Conservation (phyloP, 2,888 invertebrate genomes). For the Blera fallax region DNA sequence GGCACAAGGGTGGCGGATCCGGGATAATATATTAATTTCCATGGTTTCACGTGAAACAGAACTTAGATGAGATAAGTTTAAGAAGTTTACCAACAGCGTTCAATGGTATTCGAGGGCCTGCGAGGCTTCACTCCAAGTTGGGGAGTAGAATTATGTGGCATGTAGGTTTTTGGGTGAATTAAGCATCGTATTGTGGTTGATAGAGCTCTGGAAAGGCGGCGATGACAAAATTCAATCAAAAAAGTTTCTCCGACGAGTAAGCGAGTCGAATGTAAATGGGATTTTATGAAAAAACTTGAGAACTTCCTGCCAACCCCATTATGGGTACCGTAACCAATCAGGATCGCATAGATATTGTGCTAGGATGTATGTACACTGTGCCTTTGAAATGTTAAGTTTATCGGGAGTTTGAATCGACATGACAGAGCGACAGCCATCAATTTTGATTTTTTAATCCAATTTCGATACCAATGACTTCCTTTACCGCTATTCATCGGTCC, state of each 20-base stretch:
- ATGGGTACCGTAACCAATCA: conserved; percentile 26
- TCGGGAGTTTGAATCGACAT: too few relatives aligned
- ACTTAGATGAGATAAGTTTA: conserved; percentile 70
- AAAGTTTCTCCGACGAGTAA: conserved; percentile 61
- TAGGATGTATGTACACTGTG: background rate
- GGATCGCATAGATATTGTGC: conserved; percentile 18
- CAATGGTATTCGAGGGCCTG: conserved; percentile 8
- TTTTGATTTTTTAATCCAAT: background rate
- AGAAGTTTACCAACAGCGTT: conserved; percentile 53
- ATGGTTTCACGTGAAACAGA: conserved; percentile 50
- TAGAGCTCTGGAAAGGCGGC: background rate
- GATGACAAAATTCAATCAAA: conserved; percentile 71
- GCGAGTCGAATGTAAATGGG: conserved; percentile 54
- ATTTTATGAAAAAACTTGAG: conserved; percentile 35
- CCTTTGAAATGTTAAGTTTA: background rate
- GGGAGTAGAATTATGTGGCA: conserved; percentile 35
- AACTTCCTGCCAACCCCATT: background rate
- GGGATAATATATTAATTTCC: conserved; percentile 65
- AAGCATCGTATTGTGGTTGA: conserved; percentile 54
- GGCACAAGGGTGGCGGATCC: background rate
- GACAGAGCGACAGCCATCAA: background rate
- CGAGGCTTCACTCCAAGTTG: background rate
- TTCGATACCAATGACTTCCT: background rate
- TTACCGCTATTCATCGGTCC: background rate
- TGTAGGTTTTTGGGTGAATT: conserved; percentile 39